Evolutionary conservation across 2,888 invertebrate species (phyloP).

Genomic region (Drosophila prolongata): DNA sequence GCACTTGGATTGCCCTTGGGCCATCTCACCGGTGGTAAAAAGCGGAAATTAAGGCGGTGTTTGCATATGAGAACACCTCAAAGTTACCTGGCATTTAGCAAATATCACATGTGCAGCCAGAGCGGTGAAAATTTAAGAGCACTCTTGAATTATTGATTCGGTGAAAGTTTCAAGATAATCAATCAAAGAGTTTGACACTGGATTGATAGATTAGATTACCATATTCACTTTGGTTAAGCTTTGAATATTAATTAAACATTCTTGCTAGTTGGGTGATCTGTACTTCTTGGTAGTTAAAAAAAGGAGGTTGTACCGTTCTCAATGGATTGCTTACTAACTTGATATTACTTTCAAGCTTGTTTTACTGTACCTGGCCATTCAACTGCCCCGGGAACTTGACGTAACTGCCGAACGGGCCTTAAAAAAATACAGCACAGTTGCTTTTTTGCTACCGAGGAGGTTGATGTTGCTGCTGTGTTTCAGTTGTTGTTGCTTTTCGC

Average conservation of each 20-base stretch:
- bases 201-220: conserved; percentile 24
- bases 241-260: background rate
- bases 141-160: conserved; percentile 28
- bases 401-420: conserved; percentile 27
- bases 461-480: conserved; percentile 9
- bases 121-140: background rate
- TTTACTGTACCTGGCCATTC: conserved; percentile 28
- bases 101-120: conserved; percentile 7
- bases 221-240: background rate
- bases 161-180: conserved; percentile 27
- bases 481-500: conserved; percentile 4
- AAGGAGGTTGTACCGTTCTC: too few relatives aligned
- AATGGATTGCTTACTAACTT: background rate
- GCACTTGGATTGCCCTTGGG: conserved; percentile 38
- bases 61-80: conserved; percentile 27
- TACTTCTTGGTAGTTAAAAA: background rate
- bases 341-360: background rate
- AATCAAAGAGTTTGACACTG: conserved; percentile 25
- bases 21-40: background rate
- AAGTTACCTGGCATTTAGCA: conserved; percentile 26
- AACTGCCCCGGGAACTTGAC: conserved; percentile 31
- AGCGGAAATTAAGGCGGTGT: conserved; percentile 20
- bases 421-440: conserved; percentile 13
- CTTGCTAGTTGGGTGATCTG: background rate
- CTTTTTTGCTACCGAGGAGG: conserved; percentile 19